Evolutionary conservation across 2,888 invertebrate genomes (phyloP), one percentile per base, ranked within the genome.

Genomic region (Phorcus lineatus): DNA sequence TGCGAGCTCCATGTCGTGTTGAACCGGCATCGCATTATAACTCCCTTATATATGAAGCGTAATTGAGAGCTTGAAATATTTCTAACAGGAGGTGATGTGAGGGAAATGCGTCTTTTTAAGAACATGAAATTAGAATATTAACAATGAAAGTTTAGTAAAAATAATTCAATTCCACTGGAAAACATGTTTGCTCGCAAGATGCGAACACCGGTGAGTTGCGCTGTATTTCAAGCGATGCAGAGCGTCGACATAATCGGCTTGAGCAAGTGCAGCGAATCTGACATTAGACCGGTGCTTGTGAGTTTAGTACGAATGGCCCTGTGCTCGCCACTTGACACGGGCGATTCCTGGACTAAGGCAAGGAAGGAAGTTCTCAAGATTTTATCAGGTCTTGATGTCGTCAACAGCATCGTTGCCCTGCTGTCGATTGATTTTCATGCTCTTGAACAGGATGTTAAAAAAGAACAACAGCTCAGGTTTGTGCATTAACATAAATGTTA

Each of bases 341-440:
- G 97, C 0, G 95, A 95, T 89, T 95, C 96, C 80, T 98, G 97
- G 92, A 95, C 96, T 66, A 96, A 96, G 88, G 96, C 96, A 53
- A 96, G 97, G 88, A 97, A 97, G 93, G 96, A 96, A 90, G 96
- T 98, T 77, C 94, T 98, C 1, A 96, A 97, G n/a, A 95, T 98
- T 74, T 94, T 98, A 0, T 97, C 97, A 0, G 97, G 97, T 7
- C 97, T 98, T 87, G 98, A 98, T 93, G 95, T 97, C 78, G 98
- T 98, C 0, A 99, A 99, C 93, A 97, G 97, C 79, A 97, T 99
- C 86, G 98, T 98, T 0, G 97, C 97, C 0, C 94, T 98, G 19
- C 94, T 99, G 4, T 98, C 98, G 11, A 97, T 98, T 78, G 98
- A 98, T 93, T 98, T 98, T 92, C 97, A 98, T 91, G 95, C 96